Evolutionary conservation across 2,888 invertebrate genomes (phyloP), one percentile per base, ranked within the genome.

Genomic region (Mycalesis mineus): DNA sequence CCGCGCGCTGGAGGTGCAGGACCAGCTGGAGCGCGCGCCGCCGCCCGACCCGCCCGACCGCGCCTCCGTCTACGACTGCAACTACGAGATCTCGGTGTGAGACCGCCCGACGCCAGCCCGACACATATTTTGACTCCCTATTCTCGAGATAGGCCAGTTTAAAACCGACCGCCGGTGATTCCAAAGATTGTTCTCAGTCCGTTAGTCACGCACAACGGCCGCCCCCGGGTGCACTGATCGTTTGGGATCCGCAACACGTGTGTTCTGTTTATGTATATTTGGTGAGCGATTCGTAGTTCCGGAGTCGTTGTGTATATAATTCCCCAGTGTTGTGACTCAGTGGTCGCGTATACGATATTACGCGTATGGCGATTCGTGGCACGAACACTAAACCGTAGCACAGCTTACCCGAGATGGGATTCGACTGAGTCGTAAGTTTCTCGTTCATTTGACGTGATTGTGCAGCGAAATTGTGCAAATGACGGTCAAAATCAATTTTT

Each of bases 21-120:
- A 97, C 84, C 94, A 94, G 57, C 93, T 96, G 78, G 97, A 97
- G 93, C 96, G 91, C 92, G 93, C 77, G 84, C 91, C 70, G 73
- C 84, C 74, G 74, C 85, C 71, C 67, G 67, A 79, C 55, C 84
- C 95, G 13, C 95, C 96, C 50, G 96, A 96, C 83, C 94, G 96
- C 72, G 94, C 95, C 73, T 96, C 96, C 84, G 95, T 96, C 68
- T 97, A 97, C 87, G 97, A 97, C 85, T 96, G 96, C 94, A 97
- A 96, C 91, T 97, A 97, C 87, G 97, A 97, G 88, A 97, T 97
- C 91, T 96, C 96, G 70, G 97, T 97, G 92, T 97, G 95, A 95
- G 65, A 45, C 59, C 60, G 36, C 29, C 36, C 56, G 37, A 11
- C 3, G 40, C 14, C 54, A 37, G 49, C 45, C 62, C 60, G 55